Conservation (phyloP, 1,140 invertebrate genomes). For the Lethrus apterus region DNA sequence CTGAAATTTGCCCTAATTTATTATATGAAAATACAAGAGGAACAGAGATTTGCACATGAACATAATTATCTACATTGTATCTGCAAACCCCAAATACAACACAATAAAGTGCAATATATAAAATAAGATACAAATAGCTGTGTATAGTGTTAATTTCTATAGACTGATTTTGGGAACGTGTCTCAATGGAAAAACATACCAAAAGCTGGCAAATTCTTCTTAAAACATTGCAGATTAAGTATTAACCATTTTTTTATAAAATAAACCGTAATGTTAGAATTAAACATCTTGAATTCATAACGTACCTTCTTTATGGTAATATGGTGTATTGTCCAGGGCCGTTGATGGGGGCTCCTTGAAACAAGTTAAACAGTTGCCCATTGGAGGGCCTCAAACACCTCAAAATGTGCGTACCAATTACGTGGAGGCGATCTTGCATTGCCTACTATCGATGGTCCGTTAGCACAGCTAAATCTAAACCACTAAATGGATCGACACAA, state of each 20-base stretch:
- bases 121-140: background rate
- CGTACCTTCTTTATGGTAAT: constrained; percentile 57
- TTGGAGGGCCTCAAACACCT: constrained; percentile 50
- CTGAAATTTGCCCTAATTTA: constrained; percentile 20
- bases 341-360: constrained; percentile 61
- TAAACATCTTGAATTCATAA: background rate
- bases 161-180: too few relatives aligned
- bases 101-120: background rate
- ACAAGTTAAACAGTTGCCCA: constrained; percentile 73
- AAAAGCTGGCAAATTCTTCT: too few relatives aligned
- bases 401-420: constrained; percentile 20
- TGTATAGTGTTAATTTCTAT: too few relatives aligned
- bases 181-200: too few relatives aligned
- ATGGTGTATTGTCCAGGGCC: constrained; percentile 45
- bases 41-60: too few relatives aligned
- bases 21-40: too few relatives aligned
- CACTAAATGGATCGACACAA: background rate
- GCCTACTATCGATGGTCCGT: constrained; percentile 13
- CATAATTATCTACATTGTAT: too few relatives aligned
- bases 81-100: background rate
- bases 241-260: too few relatives aligned
- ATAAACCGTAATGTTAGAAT: too few relatives aligned
- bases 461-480: constrained; percentile 1
- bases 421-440: constrained; percentile 22
- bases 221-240: too few relatives aligned